A percentile compares a stretch with the other conserved stretches of the same genome.
Evolutionary conservation across 1,140 invertebrate genomes (phyloP).

Genomic region (Phenacoccus solenopsis): DNA sequence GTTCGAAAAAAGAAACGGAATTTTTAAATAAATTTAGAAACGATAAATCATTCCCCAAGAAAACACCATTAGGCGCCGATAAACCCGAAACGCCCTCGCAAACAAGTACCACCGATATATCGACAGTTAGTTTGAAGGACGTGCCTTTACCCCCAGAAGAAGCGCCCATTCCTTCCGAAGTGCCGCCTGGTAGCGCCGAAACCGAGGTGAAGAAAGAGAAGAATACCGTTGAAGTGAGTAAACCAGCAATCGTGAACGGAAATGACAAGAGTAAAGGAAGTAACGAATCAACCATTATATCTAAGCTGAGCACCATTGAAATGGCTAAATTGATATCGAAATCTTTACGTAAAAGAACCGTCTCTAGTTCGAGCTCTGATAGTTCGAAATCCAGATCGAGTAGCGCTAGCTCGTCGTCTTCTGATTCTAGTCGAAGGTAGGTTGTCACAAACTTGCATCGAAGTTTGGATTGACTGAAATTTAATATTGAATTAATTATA

Average conservation of each 20-base stretch:
- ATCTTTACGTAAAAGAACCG: neutral
- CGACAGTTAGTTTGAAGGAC: neutral
- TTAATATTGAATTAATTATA: no score
- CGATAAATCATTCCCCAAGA: neutral
- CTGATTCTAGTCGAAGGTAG: conserved; percentile 5
- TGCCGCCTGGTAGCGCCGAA: no score
- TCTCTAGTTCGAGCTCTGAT: neutral
- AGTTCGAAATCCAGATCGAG: neutral
- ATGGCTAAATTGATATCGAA: neutral
- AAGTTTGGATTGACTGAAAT: no score
- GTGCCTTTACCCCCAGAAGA: neutral
- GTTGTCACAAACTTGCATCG: no score
- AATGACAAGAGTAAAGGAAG: neutral
- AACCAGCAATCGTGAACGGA: neutral
- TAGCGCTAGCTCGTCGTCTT: neutral
- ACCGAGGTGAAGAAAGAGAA: no score
- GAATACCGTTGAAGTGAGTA: neutral
- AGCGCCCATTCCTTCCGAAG: neutral
- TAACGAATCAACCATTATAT: neutral
- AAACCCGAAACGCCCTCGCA: neutral
- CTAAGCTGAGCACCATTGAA: neutral
- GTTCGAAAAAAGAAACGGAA: neutral
- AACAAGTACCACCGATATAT: neutral
- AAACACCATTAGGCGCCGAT: neutral
- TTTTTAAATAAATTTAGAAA: neutral